Conservation (phyloP, 2,888 invertebrate genomes). For the Lasioglossum marginatum region DNA sequence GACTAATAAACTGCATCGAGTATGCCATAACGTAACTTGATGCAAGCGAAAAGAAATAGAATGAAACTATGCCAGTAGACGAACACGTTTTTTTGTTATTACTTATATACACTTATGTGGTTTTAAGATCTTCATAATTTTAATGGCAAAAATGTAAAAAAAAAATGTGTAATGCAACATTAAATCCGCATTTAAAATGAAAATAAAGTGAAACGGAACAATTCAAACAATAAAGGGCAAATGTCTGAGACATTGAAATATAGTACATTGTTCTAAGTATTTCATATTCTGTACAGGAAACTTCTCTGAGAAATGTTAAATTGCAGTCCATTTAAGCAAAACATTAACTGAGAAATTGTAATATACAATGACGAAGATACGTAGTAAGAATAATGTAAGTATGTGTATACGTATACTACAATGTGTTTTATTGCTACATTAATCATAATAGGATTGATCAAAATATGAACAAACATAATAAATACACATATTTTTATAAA, state of each 20-base stretch:
- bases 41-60: constrained; percentile 30
- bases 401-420: constrained; percentile 75
- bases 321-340: constrained; percentile 53
- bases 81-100: constrained; percentile 47
- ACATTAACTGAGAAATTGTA: constrained; percentile 57
- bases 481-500: constrained; percentile 82
- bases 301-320: constrained; percentile 48
- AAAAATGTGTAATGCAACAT: constrained; percentile 52
- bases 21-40: constrained; percentile 32
- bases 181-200: constrained; percentile 73
- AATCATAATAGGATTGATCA: constrained; percentile 75
- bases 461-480: constrained; percentile 73
- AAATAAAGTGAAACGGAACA: constrained; percentile 59
- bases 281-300: constrained; percentile 54
- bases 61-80: constrained; percentile 45
- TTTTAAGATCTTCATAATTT: constrained; percentile 46
- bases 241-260: constrained; percentile 66
- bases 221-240: constrained; percentile 73
- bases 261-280: constrained; percentile 48
- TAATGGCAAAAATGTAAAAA: constrained; percentile 21
- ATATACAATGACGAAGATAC: constrained; percentile 63
- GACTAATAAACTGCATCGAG: constrained; percentile 7
- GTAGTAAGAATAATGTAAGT: constrained; percentile 65
- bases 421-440: constrained; percentile 76
- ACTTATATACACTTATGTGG: constrained; percentile 40